phyloP scores from a whole-genome alignment of 2,113 vertebrate species.

The Cololabis saira region DNA sequence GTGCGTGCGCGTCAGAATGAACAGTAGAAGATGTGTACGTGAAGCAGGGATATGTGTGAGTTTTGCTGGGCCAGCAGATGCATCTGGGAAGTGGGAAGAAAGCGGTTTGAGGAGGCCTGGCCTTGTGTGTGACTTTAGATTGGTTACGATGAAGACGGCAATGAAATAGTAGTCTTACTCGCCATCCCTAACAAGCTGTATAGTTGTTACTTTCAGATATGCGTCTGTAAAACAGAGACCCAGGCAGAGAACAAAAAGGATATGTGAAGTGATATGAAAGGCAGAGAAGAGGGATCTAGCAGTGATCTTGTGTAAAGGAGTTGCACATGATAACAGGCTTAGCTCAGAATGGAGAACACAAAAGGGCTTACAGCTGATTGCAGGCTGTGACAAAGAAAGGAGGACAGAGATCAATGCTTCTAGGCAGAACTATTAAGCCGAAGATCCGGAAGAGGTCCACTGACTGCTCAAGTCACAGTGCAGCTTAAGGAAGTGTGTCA shows the following conservation, averaged over 20 bases:
- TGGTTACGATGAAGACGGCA: not conserved
- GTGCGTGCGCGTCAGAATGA: not conserved
- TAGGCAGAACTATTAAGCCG: constrained; percentile 60
- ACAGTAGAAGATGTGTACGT: constrained; percentile 23
- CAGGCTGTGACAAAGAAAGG: constrained; percentile 69
- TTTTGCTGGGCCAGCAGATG: not conserved
- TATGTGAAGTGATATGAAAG: constrained; percentile 40
- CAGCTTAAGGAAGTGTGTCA: constrained; percentile 64
- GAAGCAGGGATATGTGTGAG: constrained; percentile 10
- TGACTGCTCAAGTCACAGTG: constrained; percentile 48
- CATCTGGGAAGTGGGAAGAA: too few species aligned
- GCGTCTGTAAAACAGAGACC: constrained; percentile 34
- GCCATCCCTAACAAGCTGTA: constrained; percentile 33
- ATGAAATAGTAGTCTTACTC: constrained; percentile 18
- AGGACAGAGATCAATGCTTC: constrained; percentile 67
- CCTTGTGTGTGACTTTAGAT: too few species aligned
- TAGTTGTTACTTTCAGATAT: constrained; percentile 22
- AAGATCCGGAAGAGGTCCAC: constrained; percentile 51
- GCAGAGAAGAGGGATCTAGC: constrained; percentile 34
- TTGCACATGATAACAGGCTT: constrained; percentile 73
- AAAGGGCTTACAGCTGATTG: constrained; percentile 70
- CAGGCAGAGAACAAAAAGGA: constrained; percentile 19
- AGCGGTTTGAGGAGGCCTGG: too few species aligned
- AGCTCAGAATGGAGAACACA: constrained; percentile 70
- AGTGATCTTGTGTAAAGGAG: constrained; percentile 59